Evolutionary conservation across 2,797 vertebrate genomes (phyloP), one percentile per base, ranked within the genome.

Genomic region (Parauchenoglanis punctatus): DNA sequence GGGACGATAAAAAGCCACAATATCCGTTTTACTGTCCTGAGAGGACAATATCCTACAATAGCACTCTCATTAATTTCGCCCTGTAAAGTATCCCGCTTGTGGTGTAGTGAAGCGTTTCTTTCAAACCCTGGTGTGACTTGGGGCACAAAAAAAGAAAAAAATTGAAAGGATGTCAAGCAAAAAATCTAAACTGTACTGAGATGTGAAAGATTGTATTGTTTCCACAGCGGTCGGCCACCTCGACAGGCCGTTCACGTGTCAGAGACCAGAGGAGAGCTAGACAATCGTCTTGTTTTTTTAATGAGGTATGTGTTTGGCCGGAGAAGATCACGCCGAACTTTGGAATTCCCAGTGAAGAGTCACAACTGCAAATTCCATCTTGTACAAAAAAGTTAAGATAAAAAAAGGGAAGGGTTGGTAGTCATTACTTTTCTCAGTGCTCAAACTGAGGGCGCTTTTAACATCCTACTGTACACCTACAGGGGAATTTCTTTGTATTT

Each of bases 41-140:
- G 88, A 89, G 90, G 89, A 91, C 90, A 89, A 82, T 91, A 91
- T 89, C 88, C 49, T 56, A 90, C 84, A 90, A 89, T 87, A 85
- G 77, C 90, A 78, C 90, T 28, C 89, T 94, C 92, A 93, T 94
- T 93, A 93, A 92, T 84, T 77, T 93, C 91, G 91, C 91, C 88
- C 87, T 90, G 81, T 88, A 81, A 83, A 87, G 89, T 72, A 88
- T 70, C 89, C 84, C 73, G 87, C 85, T 85, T 93, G 91, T 92
- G 90, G 93, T 92, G 91, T 89, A 89, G 92, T 91, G 83, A 91
- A 93, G 56, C 83, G 46, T 89, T 89, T 86, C 87, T 87, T 81
- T 83, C 46, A 23, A 61, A 52, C 56, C 58, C 25, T 73, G 44
- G 59, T 49, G 49, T 44, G 65, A 77, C 77, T 83, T 58, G 44